Evolutionary conservation across 2,888 invertebrate genomes (phyloP), one percentile per base, ranked within the genome.

Genomic region (Nycteola revayana): DNA sequence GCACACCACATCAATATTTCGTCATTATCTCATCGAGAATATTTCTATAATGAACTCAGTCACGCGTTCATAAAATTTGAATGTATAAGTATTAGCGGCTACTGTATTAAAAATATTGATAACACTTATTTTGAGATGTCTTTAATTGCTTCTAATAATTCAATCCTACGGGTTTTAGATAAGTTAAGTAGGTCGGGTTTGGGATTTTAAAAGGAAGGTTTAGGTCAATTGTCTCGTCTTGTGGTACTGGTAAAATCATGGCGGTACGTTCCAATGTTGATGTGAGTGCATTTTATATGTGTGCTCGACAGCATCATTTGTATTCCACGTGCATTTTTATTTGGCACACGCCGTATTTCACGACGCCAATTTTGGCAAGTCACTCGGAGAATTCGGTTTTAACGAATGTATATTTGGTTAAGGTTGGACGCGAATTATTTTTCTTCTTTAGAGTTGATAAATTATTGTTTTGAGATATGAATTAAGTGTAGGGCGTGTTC

Each of bases 101-200:
- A 84, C 87, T 75, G 87, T 85, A 81, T 85, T 85, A 81, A 83
- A 74, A 82, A 82, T 81, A 84, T 85, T 83, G 86, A 87, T 87
- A 85, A 82, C 71, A 67, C 65, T 73, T 78, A 81, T 80, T 83
- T 79, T 76, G 75, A 69, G 74, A 75, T 66, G 72, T 77, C 64
- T 75, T 75, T 84, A 83, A 81, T 76, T 77, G 79, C 67, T 75
- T 75, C 77, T 84, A 83, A 81, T 86, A 82, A 84, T 79, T 79
- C 80, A 80, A 75, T 81, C 72, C 69, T 70, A 81, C 78, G 75
- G 68, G 63, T 75, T 71, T 64, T 62, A 66, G 83, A 83, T 82
- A 83, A 79, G 70, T 53, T 66, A 64, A 69, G 64, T 63, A 60
- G 48, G 55, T 47, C 61, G 63, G 66, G 57, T 60, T 59, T 60